These are phyloP conservation scores for Catostylus mosaicus DNA, from an alignment of 30 jellyfish, hydroid and myxozoan species.

Conservation along the genomic window DNA sequence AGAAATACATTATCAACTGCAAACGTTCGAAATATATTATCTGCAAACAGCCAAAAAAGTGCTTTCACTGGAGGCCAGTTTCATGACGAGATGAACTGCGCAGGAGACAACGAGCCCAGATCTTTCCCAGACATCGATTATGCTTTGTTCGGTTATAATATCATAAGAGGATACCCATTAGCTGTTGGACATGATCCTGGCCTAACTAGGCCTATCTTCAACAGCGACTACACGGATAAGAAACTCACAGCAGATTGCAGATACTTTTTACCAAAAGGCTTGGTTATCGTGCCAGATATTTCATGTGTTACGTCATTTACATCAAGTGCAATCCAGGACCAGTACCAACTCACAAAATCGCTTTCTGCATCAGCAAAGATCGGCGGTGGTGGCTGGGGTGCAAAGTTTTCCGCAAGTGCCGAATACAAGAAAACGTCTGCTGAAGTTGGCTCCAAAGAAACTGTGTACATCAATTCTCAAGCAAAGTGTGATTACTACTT, in stretches of 20 bases:
- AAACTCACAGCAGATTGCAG: slow-evolving; percentile 69
- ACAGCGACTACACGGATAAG: slow-evolving; percentile 35
- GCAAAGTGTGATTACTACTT: slow-evolving; percentile 67
- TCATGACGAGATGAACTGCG: not conserved
- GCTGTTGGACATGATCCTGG: slow-evolving; percentile 85
- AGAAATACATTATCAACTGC: not conserved
- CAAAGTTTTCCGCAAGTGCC: slow-evolving; percentile 57
- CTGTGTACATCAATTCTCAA: slow-evolving; percentile 45
- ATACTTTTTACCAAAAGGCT: slow-evolving; percentile 65
- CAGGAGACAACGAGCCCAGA: too few relatives aligned
- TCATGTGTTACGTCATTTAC: slow-evolving; percentile 74
- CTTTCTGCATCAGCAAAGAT: slow-evolving; percentile 48
- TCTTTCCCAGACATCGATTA: slow-evolving; percentile 79
- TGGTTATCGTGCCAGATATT: slow-evolving; percentile 59
- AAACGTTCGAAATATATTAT: not conserved
- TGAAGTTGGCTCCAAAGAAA: slow-evolving; percentile 47
- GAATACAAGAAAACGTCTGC: slow-evolving; percentile 45
- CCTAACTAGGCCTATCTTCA: slow-evolving; percentile 66
- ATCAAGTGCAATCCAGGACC: slow-evolving; percentile 32
- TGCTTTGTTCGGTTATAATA: slow-evolving; percentile 74
- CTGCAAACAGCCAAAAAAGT: not conserved
- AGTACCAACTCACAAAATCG: slow-evolving; percentile 39
- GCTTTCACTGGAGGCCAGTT: not conserved
- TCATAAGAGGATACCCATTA: slow-evolving; percentile 56
- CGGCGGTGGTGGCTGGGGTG: slow-evolving; percentile 76